Evolutionary conservation across 2,888 invertebrate genomes (phyloP).

Genomic region (Acronicta psi): DNA sequence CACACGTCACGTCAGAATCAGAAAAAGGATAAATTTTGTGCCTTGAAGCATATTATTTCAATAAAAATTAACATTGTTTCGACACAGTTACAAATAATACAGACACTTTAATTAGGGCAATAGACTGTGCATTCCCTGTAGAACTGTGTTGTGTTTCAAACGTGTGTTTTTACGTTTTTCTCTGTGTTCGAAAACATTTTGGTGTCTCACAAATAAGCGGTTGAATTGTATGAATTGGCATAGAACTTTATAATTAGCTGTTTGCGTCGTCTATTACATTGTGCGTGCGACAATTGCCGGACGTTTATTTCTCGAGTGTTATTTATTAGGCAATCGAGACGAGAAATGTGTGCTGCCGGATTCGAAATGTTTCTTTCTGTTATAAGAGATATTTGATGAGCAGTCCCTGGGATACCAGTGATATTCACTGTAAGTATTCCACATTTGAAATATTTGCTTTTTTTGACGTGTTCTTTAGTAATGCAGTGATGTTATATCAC

Average conservation of each 20-base stretch:
- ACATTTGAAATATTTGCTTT: constrained; percentile 26
- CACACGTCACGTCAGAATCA: constrained; percentile 64
- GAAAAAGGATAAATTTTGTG: constrained; percentile 68
- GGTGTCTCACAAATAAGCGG: constrained; percentile 48
- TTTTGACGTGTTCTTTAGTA: constrained; percentile 8
- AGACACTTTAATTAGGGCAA: constrained; percentile 43
- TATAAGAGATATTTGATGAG: constrained; percentile 52
- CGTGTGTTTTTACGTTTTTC: constrained; percentile 37
- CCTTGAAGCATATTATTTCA: constrained; percentile 64
- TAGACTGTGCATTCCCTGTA: constrained; percentile 45
- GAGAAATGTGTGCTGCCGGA: constrained; percentile 38
- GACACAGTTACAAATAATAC: constrained; percentile 48
- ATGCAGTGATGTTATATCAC: constrained; percentile 27
- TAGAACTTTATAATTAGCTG: constrained; percentile 62
- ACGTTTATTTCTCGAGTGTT: constrained; percentile 44
- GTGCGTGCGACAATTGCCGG: constrained; percentile 57
- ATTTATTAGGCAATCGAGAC: constrained; percentile 36
- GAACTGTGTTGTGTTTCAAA: constrained; percentile 38
- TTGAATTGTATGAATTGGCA: constrained; percentile 55
- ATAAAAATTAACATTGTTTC: constrained; percentile 56
- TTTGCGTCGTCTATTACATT: constrained; percentile 51
- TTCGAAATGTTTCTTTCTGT: constrained; percentile 18
- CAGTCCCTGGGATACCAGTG: constrained; percentile 35
- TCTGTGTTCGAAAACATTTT: constrained; percentile 41
- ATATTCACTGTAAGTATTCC: constrained; percentile 45